phyloP scores from a whole-genome alignment of 2,888 invertebrate genomes.

The Nomada flava region DNA sequence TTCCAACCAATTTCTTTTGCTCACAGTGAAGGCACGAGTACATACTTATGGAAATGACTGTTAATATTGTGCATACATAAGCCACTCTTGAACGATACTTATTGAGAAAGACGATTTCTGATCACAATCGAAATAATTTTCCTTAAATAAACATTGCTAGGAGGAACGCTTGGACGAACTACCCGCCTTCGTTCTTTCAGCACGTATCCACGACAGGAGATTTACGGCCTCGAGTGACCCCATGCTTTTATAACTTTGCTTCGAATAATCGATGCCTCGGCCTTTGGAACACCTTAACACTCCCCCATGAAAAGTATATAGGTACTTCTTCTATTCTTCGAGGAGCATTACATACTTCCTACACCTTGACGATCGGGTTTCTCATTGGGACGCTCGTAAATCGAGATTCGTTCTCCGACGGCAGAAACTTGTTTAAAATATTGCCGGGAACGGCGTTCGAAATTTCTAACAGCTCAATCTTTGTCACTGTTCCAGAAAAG shows the following conservation, averaged over 20 bases:
- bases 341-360: background rate
- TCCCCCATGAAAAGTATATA: slow-evolving; percentile 32
- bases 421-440: slow-evolving; percentile 19
- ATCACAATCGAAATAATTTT: background rate
- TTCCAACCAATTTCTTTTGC: too few species aligned
- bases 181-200: slow-evolving; percentile 30
- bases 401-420: slow-evolving; percentile 27
- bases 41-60: too few species aligned
- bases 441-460: background rate
- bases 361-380: slow-evolving; percentile 15
- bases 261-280: slow-evolving; percentile 46
- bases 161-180: slow-evolving; percentile 7
- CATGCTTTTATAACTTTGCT: slow-evolving; percentile 44
- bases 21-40: too few species aligned
- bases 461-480: background rate
- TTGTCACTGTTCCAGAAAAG: background rate
- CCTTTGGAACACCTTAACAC: slow-evolving; percentile 16
- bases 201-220: slow-evolving; percentile 27
- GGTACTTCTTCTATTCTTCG: slow-evolving; percentile 38
- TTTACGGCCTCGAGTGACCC: slow-evolving; percentile 57
- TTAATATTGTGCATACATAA: too few species aligned
- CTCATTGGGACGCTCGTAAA: slow-evolving; percentile 45
- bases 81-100: too few species aligned
- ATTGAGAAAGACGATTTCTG: background rate
- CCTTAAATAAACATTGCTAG: slow-evolving; percentile 24